Evolutionary conservation across 1,140 invertebrate genomes (phyloP), one percentile per base, ranked within the genome.

Genomic region (Macrobrachium rosenbergii): DNA sequence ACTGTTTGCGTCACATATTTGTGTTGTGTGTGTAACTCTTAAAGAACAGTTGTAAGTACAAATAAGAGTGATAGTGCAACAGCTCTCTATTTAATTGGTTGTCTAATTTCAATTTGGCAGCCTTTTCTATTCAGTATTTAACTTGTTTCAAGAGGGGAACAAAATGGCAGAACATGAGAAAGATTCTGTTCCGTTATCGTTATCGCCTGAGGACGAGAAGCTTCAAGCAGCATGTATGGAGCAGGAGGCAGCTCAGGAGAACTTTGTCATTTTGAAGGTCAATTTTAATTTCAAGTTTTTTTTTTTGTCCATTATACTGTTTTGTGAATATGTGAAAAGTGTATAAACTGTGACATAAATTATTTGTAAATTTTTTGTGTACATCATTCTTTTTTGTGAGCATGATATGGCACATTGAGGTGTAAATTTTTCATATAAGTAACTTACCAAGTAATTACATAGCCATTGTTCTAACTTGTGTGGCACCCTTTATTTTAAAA

Each of bases 181-280:
- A 64, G 62, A 79, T 21, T 76, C 79, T 59, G 23, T 60, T 12
- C 17, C 76, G 59, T 8, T 21, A 69, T 77, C 77, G 28, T 58
- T 23, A 52, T 84, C 77, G 43, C 83, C 83, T 69, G 28, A 67
- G 23, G 60, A 28, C 28, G 64, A 78, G 63, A 19, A 45, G 23
- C 52, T 52, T 16, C 59, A 69, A 58, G 45, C 67, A 67, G 45
- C 21, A 11, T 67, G 64, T n/a, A 75, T 76, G 73, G 21, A 17
- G n/a, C 64, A 52, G 28, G 83, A 86, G 19, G 21, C 21, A 19
- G 63, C 75, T 19, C 62, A 64, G 37, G 83, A 72, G 69, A 86
- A 86, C 77, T 77, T 86, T 62, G 83, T 86, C 52, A 79, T 86
- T 59, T 62, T 86, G 12, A 86, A 86, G 83, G 83, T 86, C 23